A percentile compares a stretch with the other conserved stretches of the same genome.
Conservation (phyloP, 2,113 vertebrate genomes). For the Phalacrocorax pelagicus region DNA sequence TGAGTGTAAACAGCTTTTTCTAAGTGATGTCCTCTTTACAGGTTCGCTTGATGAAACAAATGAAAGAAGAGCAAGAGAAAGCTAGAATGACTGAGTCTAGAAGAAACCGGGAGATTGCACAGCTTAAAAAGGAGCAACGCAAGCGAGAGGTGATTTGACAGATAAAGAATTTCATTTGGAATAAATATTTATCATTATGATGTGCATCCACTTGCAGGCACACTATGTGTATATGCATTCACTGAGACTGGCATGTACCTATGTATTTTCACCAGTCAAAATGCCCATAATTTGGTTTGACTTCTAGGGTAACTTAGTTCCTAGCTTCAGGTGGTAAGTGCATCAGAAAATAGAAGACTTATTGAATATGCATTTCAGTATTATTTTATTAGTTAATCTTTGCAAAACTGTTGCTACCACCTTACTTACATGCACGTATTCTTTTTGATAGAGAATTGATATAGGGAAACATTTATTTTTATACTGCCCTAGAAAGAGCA, state of each 20-base stretch:
- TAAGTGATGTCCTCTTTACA: constrained; percentile 51
- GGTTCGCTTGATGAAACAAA: constrained; percentile 97
- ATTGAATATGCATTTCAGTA: background rate
- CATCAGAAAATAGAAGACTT: background rate
- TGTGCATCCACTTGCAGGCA: background rate
- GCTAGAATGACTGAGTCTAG: constrained; percentile 86
- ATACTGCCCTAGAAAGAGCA: background rate
- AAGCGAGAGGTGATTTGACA: constrained; percentile 84
- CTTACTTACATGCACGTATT: background rate
- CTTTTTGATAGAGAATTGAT: background rate
- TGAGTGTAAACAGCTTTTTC: background rate
- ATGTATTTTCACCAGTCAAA: background rate
- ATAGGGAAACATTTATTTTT: background rate
- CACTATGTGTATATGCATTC: background rate
- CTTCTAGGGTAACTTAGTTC: background rate
- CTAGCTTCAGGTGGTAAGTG: background rate
- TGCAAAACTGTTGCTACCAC: background rate
- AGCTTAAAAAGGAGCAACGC: constrained; percentile 96
- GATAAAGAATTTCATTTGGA: background rate
- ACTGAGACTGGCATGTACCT: background rate
- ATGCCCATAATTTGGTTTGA: background rate
- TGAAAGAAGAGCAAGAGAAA: constrained; percentile 97
- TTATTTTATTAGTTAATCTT: background rate
- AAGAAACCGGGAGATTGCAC: constrained; percentile 92
- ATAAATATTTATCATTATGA: background rate